Evolutionary conservation across 2,113 vertebrate genomes (phyloP).

Genomic region (Osmerus mordax): DNA sequence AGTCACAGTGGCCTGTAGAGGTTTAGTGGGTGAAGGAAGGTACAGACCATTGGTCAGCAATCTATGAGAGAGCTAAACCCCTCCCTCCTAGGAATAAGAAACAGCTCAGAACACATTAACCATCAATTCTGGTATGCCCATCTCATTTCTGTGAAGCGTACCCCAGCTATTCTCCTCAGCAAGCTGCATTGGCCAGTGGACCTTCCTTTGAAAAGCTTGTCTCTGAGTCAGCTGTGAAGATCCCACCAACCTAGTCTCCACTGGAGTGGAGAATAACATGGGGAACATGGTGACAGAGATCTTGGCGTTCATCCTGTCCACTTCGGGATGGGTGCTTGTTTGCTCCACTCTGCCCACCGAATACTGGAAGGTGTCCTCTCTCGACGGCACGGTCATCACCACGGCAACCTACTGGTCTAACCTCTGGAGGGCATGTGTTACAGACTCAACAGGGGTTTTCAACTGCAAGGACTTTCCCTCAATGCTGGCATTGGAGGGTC

Average conservation of each 20-base stretch:
- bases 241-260: not conserved
- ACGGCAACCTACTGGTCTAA: slow-evolving; percentile 93
- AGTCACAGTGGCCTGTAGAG: slow-evolving; percentile 37
- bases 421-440: slow-evolving; percentile 92
- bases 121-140: slow-evolving; percentile 49
- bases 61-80: slow-evolving; percentile 54
- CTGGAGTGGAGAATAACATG: slow-evolving; percentile 48
- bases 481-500: slow-evolving; percentile 93
- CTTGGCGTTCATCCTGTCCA: slow-evolving; percentile 77
- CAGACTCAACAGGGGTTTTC: slow-evolving; percentile 91
- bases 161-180: slow-evolving; percentile 20
- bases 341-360: slow-evolving; percentile 89
- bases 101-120: slow-evolving; percentile 66
- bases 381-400: slow-evolving; percentile 92
- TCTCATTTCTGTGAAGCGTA: slow-evolving; percentile 23
- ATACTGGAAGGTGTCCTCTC: slow-evolving; percentile 92
- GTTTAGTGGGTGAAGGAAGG: slow-evolving; percentile 20
- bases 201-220: not conserved
- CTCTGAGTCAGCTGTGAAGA: slow-evolving; percentile 7
- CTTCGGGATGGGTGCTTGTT: slow-evolving; percentile 86
- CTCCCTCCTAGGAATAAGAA: slow-evolving; percentile 56
- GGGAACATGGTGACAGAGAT: slow-evolving; percentile 82
- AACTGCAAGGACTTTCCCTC: slow-evolving; percentile 95
- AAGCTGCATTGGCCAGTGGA: slow-evolving; percentile 6
- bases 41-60: slow-evolving; percentile 36